Base-by-base conservation (phyloP, 2,888 invertebrate species). In the Catocala sponsa region DNA sequence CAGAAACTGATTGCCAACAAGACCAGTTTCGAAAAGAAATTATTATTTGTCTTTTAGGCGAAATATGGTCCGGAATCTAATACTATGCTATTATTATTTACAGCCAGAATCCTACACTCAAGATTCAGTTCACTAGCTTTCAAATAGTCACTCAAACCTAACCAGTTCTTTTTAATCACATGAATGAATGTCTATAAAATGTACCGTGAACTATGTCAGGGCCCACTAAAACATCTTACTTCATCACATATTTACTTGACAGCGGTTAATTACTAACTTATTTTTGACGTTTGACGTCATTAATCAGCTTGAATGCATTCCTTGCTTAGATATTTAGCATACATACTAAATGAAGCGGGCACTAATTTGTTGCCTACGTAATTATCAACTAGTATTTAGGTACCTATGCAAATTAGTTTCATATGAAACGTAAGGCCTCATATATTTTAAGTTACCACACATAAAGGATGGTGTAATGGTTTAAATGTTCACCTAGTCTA, bases 271-370 rank as follows among this genome's bases (percentile, higher is more conserved):
- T 67, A 57, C 59, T 13, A 51, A 55, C 53, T 62, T 52, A 76
- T 59, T 74, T n/a, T n/a, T n/a, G n/a, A n/a, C n/a, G n/a, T n/a
- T 74, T 68, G 51, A 70, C 59, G 53, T 73, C 57, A 74, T 49
- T 65, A 54, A 68, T 74, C 67, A 76, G 54, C 63, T 59, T 59
- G 49, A 58, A 59, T 61, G 52, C 49, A 65, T 63, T 57, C 63
- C 61, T 66, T 46, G 49, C 63, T 51, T 42, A 76, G 55, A 65
- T 64, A 74, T 76, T 80, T 80, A 78, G 70, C 66, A 72, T 72
- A 70, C 57, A 75, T 76, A 78, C 63, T 77, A 68, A 72, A 81
- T 68, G 76, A 69, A 79, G 81, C 63, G 68, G 67, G 69, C 73
- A 67, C 63, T 82, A 82, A 81, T 82, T n/a, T 82, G 59, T 77